These are phyloP conservation scores for Symphodus melops DNA, from an alignment of 2,113 vertebrate genomes.

Conservation along the genomic window DNA sequence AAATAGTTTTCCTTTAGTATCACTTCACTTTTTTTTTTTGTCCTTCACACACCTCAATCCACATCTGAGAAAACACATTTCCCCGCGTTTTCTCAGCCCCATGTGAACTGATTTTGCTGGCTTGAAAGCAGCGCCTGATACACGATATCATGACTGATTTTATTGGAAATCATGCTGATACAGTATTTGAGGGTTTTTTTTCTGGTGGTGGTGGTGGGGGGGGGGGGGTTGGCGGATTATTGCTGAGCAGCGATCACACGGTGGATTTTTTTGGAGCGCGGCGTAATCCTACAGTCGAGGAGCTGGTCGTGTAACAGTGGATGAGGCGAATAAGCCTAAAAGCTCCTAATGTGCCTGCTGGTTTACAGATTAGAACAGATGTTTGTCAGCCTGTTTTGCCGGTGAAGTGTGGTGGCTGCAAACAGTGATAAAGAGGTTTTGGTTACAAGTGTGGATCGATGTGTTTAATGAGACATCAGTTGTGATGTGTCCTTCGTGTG, in stretches of 20 bases:
- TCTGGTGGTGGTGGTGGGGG: too few relatives aligned
- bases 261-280: constrained; percentile 49
- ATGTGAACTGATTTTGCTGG: constrained; percentile 35
- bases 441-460: constrained; percentile 5
- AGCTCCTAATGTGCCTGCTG: constrained; percentile 51
- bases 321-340: constrained; percentile 59
- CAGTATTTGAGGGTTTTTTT: constrained; percentile 32
- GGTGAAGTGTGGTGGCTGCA: constrained; percentile 17
- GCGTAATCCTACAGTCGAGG: constrained; percentile 25
- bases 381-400: constrained; percentile 36
- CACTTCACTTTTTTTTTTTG: too few relatives aligned
- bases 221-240: too few relatives aligned
- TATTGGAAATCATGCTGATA: constrained; percentile 40
- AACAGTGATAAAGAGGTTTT: constrained; percentile 39
- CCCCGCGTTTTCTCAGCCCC: constrained; percentile 1
- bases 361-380: constrained; percentile 59
- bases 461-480: neutral
- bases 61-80: neutral
- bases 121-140: constrained; percentile 13
- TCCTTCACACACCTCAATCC: too few relatives aligned
- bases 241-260: constrained; percentile 45
- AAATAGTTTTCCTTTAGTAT: too few relatives aligned
- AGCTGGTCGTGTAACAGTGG: constrained; percentile 42
- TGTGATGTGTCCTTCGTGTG: neutral
- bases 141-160: constrained; percentile 19